Evolutionary conservation across 2,888 invertebrate species (phyloP), one percentile per base, ranked within the genome.

Genomic region (Octodonta nipae): DNA sequence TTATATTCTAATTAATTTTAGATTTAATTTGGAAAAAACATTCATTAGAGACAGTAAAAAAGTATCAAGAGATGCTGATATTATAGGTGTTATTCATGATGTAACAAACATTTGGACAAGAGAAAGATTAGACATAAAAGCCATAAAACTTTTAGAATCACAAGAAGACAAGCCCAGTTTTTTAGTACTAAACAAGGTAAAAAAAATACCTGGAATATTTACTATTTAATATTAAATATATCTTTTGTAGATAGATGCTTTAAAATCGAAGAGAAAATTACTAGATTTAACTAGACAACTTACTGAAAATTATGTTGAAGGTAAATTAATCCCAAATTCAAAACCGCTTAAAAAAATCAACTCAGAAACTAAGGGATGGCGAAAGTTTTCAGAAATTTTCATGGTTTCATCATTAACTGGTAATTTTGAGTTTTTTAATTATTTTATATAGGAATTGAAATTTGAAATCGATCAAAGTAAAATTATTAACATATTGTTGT

Each of bases 51-150:
- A 65, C 65, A 75, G 65, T 49, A 68, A 62, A 61, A 60, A 58
- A 5, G 71, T 78, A 30, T 57, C 84, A 25, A 58, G 68, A 41
- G 68, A 78, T 54, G 83, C 86, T 0, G 78, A 92, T 64, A 61
- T 88, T 2, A 68, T 93, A 44, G 85, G 84, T 5, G 82, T 92
- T 1, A 65, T 93, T 12, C 88, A 92, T 54, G 93, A 93, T 63
- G 76, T 75, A 3, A 74, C 80, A 1, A 79, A 83, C 54, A 56
- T 61, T 25, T 76, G 73, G 62, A 75, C 74, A 0, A 73, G 81
- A 40, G 70, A 78, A 25, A 62, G 56, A 27, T 60, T 95, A 11
- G 78, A 85, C 56, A 54, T 66, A 1, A 76, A 81, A 55, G 66
- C 91, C 1, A 54, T 84, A 2, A 65, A 73, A 15, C 65, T 86